Evolutionary conservation across 2,888 invertebrate species (phyloP), one percentile per base, ranked within the genome.

Genomic region (Syrista parreyssii): DNA sequence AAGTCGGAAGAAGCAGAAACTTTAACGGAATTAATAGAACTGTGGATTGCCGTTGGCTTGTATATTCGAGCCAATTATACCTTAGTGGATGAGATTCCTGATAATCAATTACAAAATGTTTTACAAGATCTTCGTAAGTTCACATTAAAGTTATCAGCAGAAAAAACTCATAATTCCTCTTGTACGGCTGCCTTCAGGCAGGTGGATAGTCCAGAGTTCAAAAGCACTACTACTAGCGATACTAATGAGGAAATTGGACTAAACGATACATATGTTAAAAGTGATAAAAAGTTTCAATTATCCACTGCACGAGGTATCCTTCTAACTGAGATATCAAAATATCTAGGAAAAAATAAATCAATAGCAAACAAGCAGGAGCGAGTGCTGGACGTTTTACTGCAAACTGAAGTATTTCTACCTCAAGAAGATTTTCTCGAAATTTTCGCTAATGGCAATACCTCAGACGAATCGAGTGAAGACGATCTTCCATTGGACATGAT

Each of bases 1-100:
- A 81, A 87, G 76, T 79, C 81, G 9, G 86, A 87, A 40, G 84
- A 84, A 71, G 74, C 77, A 4, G 82, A 86, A 68, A 81, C 82
- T 35, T 83, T 90, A 40, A 80, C 80, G 31, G 84, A 89, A 75
- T 82, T 89, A 36, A 84, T 91, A 3, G 89, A 91, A 80, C 79
- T 91, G 4, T 91, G 91, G 91, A 88, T 87, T n/a, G 86, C 89
- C 12, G 80, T 88, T 73, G 85, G 86, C 76, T 84, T 91, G 30
- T 91, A 91, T 68, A 84, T 86, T 34, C 84, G 86, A 71, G 87
- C 87, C 36, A 85, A 87, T 75, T 87, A 87, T 78, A 55, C 75
- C 40, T 74, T 82, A 4, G 84, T 90, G 1, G 78, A 81, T 4
- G 86, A 87, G 75, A 78, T 91, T 75, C 88, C 90, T 6, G 90